Evolutionary conservation across 1,140 invertebrate species (phyloP).

Genomic region (Sinella curviseta): DNA sequence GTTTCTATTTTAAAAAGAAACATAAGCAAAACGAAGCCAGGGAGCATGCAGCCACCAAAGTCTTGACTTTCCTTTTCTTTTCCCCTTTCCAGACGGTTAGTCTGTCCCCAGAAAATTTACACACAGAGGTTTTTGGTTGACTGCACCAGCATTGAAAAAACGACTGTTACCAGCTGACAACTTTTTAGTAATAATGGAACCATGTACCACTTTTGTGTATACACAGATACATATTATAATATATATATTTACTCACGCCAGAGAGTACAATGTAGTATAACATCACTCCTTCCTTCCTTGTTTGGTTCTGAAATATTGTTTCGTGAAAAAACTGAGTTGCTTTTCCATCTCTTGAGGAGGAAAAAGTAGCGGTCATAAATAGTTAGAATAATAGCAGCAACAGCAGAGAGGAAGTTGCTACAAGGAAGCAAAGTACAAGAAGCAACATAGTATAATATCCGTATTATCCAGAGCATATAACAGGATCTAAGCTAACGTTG

Average conservation of each 20-base stretch:
- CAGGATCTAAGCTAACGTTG: not conserved
- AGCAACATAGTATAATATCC: not conserved
- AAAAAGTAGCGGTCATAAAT: slow-evolving; percentile 17
- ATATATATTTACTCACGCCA: not conserved
- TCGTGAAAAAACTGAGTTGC: not conserved
- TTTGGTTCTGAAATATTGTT: not conserved
- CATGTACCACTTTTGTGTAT: not conserved
- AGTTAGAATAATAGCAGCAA: not conserved
- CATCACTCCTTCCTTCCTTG: not conserved
- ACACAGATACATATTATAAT: not conserved
- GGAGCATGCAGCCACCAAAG: not conserved
- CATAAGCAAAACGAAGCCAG: not conserved
- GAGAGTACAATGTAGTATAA: not conserved
- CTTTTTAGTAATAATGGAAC: not conserved
- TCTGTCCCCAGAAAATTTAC: slow-evolving; percentile 18
- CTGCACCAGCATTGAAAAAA: not conserved
- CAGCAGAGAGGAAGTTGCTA: not conserved
- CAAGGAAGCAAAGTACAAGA: not conserved
- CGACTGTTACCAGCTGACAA: not conserved
- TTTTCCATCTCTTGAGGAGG: not conserved
- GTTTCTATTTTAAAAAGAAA: not conserved
- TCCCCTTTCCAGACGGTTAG: slow-evolving; percentile 15
- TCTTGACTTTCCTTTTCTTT: not conserved
- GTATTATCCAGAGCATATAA: not conserved
- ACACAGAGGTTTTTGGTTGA: slow-evolving; percentile 10